Percentiles rank a stretch among this genome's conserved stretches.
phyloP scores from a whole-genome alignment of 2,888 invertebrate species.

The Theretra japonica region DNA sequence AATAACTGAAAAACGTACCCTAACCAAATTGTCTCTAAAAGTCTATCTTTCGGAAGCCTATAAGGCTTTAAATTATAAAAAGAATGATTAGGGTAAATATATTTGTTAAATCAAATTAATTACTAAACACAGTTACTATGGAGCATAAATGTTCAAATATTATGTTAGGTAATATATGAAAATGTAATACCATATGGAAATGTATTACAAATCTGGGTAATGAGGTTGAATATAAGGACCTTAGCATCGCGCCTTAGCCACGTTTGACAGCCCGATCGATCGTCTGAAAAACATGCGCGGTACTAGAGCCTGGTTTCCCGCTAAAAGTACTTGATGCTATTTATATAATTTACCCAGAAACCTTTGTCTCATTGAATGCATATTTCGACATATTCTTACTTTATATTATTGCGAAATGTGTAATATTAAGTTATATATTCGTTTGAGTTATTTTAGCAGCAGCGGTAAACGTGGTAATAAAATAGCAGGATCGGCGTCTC shows the following conservation, averaged over 20 bases:
- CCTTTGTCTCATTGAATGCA: not conserved
- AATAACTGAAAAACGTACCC: no score
- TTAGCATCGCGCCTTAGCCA: slow-evolving; percentile 40
- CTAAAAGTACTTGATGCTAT: slow-evolving; percentile 45
- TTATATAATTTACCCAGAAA: not conserved
- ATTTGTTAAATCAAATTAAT: not conserved
- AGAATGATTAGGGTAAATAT: not conserved
- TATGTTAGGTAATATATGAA: not conserved
- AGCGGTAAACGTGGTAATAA: not conserved
- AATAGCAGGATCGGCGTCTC: not conserved
- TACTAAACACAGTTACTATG: not conserved
- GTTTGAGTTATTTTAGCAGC: not conserved
- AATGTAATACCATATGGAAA: not conserved
- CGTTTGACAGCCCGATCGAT: slow-evolving; percentile 61
- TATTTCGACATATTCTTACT: not conserved
- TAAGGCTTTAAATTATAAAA: not conserved
- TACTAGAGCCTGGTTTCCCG: slow-evolving; percentile 53
- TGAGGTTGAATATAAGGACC: slow-evolving; percentile 39
- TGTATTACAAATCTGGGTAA: slow-evolving; percentile 37
- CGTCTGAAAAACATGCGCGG: slow-evolving; percentile 60
- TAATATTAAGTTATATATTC: not conserved
- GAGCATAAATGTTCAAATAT: not conserved
- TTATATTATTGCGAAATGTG: not conserved
- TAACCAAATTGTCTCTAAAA: no score
- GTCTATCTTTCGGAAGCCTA: no score